These are phyloP conservation scores for Drosophila ezoana DNA, from an alignment of 2,888 invertebrate species.

Conservation along the genomic window DNA sequence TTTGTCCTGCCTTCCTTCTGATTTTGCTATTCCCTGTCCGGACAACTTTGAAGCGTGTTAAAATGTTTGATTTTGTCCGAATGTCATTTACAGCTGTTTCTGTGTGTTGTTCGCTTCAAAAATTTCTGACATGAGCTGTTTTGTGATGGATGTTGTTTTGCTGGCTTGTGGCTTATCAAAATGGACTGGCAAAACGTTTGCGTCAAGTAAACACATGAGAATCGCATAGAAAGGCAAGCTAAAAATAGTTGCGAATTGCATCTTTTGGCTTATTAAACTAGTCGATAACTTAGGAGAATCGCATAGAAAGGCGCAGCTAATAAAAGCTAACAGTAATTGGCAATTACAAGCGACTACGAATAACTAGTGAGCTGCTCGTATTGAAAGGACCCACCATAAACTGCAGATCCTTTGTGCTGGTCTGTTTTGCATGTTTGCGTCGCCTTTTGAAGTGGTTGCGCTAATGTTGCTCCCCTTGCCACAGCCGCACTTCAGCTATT, in stretches of 20 bases:
- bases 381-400: slow-evolving; percentile 58
- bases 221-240: background rate
- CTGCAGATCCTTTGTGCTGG: slow-evolving; percentile 64
- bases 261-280: slow-evolving; percentile 11
- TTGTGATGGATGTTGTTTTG: slow-evolving; percentile 54
- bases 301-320: background rate
- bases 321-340: background rate
- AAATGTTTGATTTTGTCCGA: slow-evolving; percentile 79
- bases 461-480: slow-evolving; percentile 37
- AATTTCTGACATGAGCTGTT: slow-evolving; percentile 42
- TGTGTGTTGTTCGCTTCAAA: slow-evolving; percentile 29
- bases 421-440: slow-evolving; percentile 68
- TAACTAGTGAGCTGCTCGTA: background rate
- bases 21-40: slow-evolving; percentile 42
- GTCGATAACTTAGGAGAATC: background rate
- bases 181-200: background rate
- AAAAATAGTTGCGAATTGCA: background rate
- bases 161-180: slow-evolving; percentile 17
- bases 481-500: slow-evolving; percentile 33
- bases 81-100: slow-evolving; percentile 79
- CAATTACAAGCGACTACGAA: background rate
- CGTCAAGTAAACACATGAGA: background rate
- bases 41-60: slow-evolving; percentile 77
- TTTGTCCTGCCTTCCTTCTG: slow-evolving; percentile 5
- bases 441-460: slow-evolving; percentile 56